Base-by-base conservation (phyloP, 2,797 vertebrate species). In the Synanceia verrucosa region DNA sequence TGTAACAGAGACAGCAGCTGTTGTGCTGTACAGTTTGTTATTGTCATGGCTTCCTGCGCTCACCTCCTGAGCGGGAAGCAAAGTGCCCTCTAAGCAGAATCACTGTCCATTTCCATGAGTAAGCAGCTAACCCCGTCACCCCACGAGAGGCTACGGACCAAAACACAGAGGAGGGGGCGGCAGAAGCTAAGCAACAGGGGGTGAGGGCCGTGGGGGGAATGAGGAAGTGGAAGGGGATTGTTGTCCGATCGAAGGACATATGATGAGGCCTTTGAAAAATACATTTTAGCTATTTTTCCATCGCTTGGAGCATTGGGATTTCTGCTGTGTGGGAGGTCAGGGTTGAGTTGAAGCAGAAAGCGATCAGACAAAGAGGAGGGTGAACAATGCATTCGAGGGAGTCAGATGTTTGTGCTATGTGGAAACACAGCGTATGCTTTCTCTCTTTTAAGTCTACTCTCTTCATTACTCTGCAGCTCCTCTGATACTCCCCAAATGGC, bases 61-160 rank as follows among this genome's bases (percentile, higher is more conserved):
- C n/a, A 48, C 76, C 84, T 91, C 87, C 88, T 88, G 82, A 91
- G 81, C 81, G 78, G 88, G 88, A 91, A 88, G 72, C 86, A 89
- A 93, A 93, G 76, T 91, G 91, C 91, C 77, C 81, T 88, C 83
- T 91, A 92, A 93, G 93, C 92, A 93, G 74, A 94, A 93, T 87
- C 62, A 51, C 73, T 79, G 76, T 88, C 74, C 65, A 78, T 93
- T 92, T 90, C 71, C 91, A 93, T 93, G 92, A 94, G 91, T 93
- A 93, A 94, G 93, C 93, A 94, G 79, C 91, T 89, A 74, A 91
- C 86, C 89, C 79, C 34, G 37, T 89, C 78, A 82, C 83, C 87
- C 83, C 82, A 74, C 70, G 68, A 85, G 84, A 86, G 81, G 77
- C 83, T 50, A 78, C 19, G 9, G 64, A 81, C 71, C 82, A 69